Conservation (phyloP, 1,140 invertebrate species). For the Dendroctonus ponderosae region DNA sequence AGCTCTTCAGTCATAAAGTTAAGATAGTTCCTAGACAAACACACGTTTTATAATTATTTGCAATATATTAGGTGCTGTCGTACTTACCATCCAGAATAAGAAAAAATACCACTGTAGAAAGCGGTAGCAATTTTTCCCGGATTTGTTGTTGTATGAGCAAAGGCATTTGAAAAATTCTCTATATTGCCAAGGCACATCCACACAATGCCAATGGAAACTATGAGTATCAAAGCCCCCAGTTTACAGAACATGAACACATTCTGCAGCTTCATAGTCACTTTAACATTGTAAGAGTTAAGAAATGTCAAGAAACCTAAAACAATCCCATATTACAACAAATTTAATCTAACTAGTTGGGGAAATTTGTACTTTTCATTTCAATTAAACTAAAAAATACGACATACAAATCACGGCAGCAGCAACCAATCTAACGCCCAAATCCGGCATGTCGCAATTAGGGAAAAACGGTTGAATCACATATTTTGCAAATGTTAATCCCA, state of each 20-base stretch:
- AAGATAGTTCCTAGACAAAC: slow-evolving; percentile 76
- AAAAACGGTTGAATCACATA: slow-evolving; percentile 86
- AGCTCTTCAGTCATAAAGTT: slow-evolving; percentile 98
- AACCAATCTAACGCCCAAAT: slow-evolving; percentile 65
- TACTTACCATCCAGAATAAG: slow-evolving; percentile 89
- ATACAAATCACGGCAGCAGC: slow-evolving; percentile 78
- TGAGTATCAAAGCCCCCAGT: slow-evolving; percentile 75
- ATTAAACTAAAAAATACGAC: slow-evolving; percentile 41
- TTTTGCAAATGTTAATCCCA: slow-evolving; percentile 86
- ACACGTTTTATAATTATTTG: neutral
- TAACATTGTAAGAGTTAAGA: slow-evolving; percentile 86
- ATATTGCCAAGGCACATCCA: slow-evolving; percentile 65
- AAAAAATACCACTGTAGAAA: slow-evolving; percentile 94
- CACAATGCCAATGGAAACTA: slow-evolving; percentile 77
- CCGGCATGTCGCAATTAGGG: slow-evolving; percentile 68
- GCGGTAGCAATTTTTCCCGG: slow-evolving; percentile 84
- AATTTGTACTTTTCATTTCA: too few species aligned
- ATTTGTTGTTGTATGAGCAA: slow-evolving; percentile 74
- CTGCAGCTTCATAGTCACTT: slow-evolving; percentile 81
- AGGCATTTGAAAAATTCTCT: slow-evolving; percentile 76
- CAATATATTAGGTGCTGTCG: neutral
- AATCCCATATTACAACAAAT: neutral
- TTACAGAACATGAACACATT: slow-evolving; percentile 91
- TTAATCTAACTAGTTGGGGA: too few species aligned
- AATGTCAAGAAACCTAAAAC: slow-evolving; percentile 74